These are phyloP conservation scores for Syngnathus rostellatus DNA, from an alignment of 2,797 vertebrate genomes.

Conservation along the genomic window DNA sequence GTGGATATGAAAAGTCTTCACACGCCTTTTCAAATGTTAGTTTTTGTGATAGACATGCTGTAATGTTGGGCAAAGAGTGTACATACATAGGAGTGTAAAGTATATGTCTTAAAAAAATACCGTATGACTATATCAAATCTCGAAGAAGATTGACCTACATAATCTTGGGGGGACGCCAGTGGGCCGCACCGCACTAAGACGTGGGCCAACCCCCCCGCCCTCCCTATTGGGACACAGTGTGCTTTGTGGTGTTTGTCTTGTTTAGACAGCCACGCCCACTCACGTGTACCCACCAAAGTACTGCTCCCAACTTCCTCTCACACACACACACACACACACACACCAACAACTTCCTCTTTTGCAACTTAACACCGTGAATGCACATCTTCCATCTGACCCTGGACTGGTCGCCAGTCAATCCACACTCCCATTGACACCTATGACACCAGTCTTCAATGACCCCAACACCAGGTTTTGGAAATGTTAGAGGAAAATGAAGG, in stretches of 20 bases:
- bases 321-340: neutral
- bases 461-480: neutral
- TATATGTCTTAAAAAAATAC: neutral
- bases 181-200: neutral
- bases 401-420: neutral
- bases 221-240: conserved; percentile 36
- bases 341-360: conserved; percentile 1
- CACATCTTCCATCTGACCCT: neutral
- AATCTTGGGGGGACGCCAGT: conserved; percentile 1
- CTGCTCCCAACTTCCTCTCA: conserved; percentile 4
- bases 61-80: too few species aligned
- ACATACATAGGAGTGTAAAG: too few species aligned
- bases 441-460: neutral
- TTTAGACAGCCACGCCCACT: conserved; percentile 33
- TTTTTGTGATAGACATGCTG: too few species aligned
- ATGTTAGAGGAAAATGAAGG: neutral
- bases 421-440: too few species aligned
- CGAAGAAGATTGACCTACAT: neutral
- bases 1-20: too few species aligned
- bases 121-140: neutral
- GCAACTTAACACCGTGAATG: neutral
- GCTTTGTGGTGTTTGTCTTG: conserved; percentile 41
- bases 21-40: too few species aligned
- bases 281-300: conserved; percentile 42
- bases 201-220: neutral